Percentiles rank a stretch among this genome's conserved stretches.
These are phyloP conservation scores for Anadara kagoshimensis DNA, from an alignment of 1,140 invertebrate species.

Conservation along the genomic window DNA sequence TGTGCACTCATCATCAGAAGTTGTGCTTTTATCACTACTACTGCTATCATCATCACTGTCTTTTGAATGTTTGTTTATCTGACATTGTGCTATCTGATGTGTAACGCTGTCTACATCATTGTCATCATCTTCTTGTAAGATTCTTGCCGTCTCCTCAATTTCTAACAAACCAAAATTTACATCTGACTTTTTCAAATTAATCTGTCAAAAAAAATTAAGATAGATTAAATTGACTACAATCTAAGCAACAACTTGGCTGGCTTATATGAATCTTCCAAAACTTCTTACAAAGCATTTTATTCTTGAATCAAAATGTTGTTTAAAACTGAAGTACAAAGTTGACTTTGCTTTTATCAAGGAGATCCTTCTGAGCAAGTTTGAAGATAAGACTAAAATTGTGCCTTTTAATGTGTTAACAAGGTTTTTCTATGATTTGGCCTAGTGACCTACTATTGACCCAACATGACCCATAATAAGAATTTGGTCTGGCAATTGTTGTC, in stretches of 20 bases:
- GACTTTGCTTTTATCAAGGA: neutral
- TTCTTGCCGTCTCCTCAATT: slow-evolving; percentile 75
- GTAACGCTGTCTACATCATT: neutral
- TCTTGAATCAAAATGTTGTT: neutral
- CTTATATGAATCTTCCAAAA: neutral
- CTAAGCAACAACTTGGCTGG: neutral
- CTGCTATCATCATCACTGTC: slow-evolving; percentile 32
- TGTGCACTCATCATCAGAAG: slow-evolving; percentile 40
- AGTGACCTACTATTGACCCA: no score
- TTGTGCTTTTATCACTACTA: slow-evolving; percentile 7
- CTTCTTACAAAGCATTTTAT: neutral
- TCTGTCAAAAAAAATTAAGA: slow-evolving; percentile 65
- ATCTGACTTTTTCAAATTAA: slow-evolving; percentile 74
- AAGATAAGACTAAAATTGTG: neutral
- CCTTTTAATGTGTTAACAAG: neutral
- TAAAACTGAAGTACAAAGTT: neutral
- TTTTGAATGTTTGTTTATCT: slow-evolving; percentile 9
- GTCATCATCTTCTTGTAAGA: neutral
- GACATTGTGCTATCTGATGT: slow-evolving; percentile 7
- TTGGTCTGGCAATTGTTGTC: no score
- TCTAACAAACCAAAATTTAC: slow-evolving; percentile 76
- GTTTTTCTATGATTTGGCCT: no score
- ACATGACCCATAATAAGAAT: no score
- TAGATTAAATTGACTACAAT: neutral
- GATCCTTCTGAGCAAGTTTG: neutral